phyloP scores from a whole-genome alignment of 2,113 vertebrate species.

The Toxotes chatareus region DNA sequence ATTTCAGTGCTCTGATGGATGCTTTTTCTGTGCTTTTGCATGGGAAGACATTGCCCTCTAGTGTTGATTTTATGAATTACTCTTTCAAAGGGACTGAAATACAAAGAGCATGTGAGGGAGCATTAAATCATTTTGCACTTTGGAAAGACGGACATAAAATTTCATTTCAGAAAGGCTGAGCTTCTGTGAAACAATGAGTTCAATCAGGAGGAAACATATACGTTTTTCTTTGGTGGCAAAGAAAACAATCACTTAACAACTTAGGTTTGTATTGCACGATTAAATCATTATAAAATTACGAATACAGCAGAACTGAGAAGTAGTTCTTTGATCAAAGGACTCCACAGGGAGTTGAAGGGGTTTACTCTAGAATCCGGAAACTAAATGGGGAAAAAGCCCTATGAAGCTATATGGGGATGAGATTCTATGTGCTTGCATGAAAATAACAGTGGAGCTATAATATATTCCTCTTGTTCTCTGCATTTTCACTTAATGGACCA shows the following conservation, averaged over 20 bases:
- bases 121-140: slow-evolving; percentile 32
- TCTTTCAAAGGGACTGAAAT: background rate
- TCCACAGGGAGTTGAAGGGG: background rate
- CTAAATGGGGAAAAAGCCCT: slow-evolving; percentile 16
- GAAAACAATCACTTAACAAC: slow-evolving; percentile 20
- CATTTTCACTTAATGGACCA: slow-evolving; percentile 44
- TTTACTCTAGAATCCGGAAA: background rate
- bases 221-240: background rate
- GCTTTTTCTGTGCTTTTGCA: slow-evolving; percentile 6
- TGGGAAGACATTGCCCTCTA: slow-evolving; percentile 75
- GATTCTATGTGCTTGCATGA: background rate
- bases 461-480: slow-evolving; percentile 42
- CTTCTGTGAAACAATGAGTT: slow-evolving; percentile 24
- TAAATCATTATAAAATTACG: slow-evolving; percentile 7
- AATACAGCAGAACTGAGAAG: background rate
- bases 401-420: background rate
- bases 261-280: slow-evolving; percentile 11
- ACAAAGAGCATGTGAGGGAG: background rate
- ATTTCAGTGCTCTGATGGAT: slow-evolving; percentile 5
- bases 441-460: slow-evolving; percentile 25
- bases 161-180: slow-evolving; percentile 6
- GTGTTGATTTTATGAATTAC: slow-evolving; percentile 52
- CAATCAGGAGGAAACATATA: background rate
- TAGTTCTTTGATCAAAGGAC: background rate
- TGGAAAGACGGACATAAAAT: slow-evolving; percentile 21